Evolutionary conservation across 37 sponge, comb jelly and placozoan species (phyloP).

Genomic region (Oscarella lobularis): DNA sequence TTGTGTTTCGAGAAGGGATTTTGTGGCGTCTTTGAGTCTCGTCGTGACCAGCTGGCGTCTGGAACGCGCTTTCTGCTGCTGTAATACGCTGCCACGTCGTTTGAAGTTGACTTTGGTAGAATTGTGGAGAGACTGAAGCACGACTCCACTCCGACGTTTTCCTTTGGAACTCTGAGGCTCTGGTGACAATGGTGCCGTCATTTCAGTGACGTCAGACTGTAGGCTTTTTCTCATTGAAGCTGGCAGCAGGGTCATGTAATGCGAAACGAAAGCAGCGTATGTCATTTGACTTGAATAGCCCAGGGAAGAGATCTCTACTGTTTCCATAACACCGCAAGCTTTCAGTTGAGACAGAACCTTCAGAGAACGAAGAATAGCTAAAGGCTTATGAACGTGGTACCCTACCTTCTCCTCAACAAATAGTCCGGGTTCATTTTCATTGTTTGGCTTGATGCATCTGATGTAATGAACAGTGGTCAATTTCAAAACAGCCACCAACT

Average conservation of each 20-base stretch:
- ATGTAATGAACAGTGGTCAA: constrained; percentile 5
- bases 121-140: too few species aligned
- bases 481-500: background rate
- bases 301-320: background rate
- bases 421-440: background rate
- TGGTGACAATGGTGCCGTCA: background rate
- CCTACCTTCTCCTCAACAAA: background rate
- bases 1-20: too few species aligned
- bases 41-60: too few species aligned
- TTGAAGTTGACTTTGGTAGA: too few species aligned
- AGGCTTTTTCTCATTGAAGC: background rate
- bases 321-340: background rate
- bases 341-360: background rate
- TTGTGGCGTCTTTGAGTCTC: too few species aligned
- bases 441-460: constrained; percentile 6
- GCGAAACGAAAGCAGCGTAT: background rate
- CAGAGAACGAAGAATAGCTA: background rate
- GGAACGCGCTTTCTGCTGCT: too few species aligned
- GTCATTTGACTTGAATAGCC: background rate
- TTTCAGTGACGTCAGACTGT: background rate
- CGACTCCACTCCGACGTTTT: too few species aligned
- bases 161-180: too few species aligned
- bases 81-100: too few species aligned
- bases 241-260: background rate
- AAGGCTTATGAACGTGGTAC: background rate